phyloP scores from a whole-genome alignment of 2,888 invertebrate genomes.

The Lepetodrilus schrolli region DNA sequence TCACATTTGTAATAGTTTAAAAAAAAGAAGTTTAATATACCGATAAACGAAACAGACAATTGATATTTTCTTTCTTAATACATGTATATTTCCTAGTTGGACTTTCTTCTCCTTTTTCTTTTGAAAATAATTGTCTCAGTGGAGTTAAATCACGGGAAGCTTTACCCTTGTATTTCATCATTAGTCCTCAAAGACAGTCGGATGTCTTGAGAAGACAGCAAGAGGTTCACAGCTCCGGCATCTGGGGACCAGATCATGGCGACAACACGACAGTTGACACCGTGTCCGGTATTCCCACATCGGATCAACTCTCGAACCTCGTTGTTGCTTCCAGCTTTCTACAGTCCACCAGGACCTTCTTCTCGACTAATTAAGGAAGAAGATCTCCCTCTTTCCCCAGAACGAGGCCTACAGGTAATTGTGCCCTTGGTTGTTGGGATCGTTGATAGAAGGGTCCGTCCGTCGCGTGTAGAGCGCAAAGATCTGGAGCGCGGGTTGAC shows the following conservation, averaged over 20 bases:
- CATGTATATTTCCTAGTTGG: no score
- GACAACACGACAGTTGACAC: background rate
- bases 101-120: no score
- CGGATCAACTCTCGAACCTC: background rate
- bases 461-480: background rate
- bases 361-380: background rate
- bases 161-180: background rate
- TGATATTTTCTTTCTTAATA: no score
- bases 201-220: background rate
- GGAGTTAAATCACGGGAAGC: background rate
- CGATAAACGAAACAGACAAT: no score
- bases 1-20: no score
- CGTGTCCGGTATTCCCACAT: conserved; percentile 3
- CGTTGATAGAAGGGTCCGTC: conserved; percentile 3
- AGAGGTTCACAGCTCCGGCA: background rate
- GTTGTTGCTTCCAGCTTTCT: conserved; percentile 8
- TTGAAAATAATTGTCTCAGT: no score
- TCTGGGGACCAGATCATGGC: background rate
- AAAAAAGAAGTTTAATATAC: no score
- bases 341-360: background rate
- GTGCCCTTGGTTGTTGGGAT: background rate
- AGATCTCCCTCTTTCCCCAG: background rate
- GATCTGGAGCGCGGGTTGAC: background rate
- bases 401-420: background rate
- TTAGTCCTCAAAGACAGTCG: background rate